Conservation (phyloP, 2,888 invertebrate species). For the Cyrtodaria siliqua region DNA sequence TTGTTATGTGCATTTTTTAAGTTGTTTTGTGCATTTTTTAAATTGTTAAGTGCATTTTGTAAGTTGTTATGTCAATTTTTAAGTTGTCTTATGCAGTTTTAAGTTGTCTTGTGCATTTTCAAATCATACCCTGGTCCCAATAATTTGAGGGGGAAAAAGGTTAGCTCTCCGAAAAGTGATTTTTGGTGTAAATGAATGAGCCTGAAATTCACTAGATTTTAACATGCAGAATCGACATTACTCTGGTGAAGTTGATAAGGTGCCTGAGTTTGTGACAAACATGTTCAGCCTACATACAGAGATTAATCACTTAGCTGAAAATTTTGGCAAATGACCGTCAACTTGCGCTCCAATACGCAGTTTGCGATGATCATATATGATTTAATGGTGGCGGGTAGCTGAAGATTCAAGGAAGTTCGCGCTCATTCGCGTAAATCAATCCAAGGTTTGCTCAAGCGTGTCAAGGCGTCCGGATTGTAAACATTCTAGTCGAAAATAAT, state of each 20-base stretch:
- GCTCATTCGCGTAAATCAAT: slow-evolving; percentile 28
- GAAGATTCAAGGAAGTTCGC: slow-evolving; percentile 28
- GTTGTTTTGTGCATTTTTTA: too few species aligned
- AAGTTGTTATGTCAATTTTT: too few species aligned
- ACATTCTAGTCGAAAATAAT: too few species aligned
- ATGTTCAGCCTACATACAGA: slow-evolving; percentile 61
- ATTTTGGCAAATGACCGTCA: slow-evolving; percentile 23
- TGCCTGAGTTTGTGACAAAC: slow-evolving; percentile 40
- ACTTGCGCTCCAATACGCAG: slow-evolving; percentile 14
- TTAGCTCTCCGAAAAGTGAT: too few species aligned
- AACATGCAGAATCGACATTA: slow-evolving; percentile 2
- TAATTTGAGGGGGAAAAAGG: too few species aligned
- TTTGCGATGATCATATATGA: slow-evolving; percentile 31
- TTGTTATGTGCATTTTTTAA: too few species aligned
- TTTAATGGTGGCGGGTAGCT: slow-evolving; percentile 4
- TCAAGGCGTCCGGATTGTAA: slow-evolving; percentile 4
- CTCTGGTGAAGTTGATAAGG: slow-evolving; percentile 27
- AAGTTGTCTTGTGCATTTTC: too few species aligned
- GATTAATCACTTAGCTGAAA: slow-evolving; percentile 63
- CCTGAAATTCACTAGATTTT: background rate
- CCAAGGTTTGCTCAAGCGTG: slow-evolving; percentile 15
- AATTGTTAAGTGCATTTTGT: too few species aligned
- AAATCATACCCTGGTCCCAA: too few species aligned
- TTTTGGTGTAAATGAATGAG: too few species aligned
- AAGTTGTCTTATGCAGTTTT: too few species aligned